Percentiles rank a stretch among this genome's conserved stretches.
Evolutionary conservation across 1,140 invertebrate genomes (phyloP).

Genomic region (Solenopsis fugax): DNA sequence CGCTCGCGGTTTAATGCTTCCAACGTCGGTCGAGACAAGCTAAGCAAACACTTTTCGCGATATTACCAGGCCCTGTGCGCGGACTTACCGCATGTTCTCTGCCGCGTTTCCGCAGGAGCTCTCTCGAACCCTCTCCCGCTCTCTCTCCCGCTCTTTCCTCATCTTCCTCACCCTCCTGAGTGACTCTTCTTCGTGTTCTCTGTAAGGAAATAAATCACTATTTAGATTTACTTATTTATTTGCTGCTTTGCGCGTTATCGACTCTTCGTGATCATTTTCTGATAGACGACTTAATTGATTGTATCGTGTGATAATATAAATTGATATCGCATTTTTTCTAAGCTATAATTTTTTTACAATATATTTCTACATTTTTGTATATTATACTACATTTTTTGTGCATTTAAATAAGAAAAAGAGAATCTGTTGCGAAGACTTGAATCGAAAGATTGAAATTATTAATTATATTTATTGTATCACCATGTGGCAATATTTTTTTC

Average conservation of each 20-base stretch:
- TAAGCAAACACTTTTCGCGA: slow-evolving; percentile 83
- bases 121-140: not conserved
- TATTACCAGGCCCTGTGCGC: slow-evolving; percentile 78
- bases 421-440: not conserved
- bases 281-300: not conserved
- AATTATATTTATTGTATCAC: slow-evolving; percentile 6
- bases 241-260: slow-evolving; percentile 49
- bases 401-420: not conserved
- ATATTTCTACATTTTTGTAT: not conserved
- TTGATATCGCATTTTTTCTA: not conserved
- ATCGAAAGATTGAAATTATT: slow-evolving; percentile 4
- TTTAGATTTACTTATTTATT: slow-evolving; percentile 60
- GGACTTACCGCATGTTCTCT: slow-evolving; percentile 69
- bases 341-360: not conserved
- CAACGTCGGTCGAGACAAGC: slow-evolving; percentile 80
- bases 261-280: not conserved
- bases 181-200: slow-evolving; percentile 13
- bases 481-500: not conserved
- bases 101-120: slow-evolving; percentile 37
- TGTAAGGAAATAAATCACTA: slow-evolving; percentile 67
- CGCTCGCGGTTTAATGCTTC: slow-evolving; percentile 81
- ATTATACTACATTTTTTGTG: not conserved
- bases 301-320: not conserved
- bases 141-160: not conserved
- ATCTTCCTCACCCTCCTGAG: not conserved